Evolutionary conservation across 2,113 vertebrate genomes (phyloP).

Genomic region (Heteronetta atricapilla): DNA sequence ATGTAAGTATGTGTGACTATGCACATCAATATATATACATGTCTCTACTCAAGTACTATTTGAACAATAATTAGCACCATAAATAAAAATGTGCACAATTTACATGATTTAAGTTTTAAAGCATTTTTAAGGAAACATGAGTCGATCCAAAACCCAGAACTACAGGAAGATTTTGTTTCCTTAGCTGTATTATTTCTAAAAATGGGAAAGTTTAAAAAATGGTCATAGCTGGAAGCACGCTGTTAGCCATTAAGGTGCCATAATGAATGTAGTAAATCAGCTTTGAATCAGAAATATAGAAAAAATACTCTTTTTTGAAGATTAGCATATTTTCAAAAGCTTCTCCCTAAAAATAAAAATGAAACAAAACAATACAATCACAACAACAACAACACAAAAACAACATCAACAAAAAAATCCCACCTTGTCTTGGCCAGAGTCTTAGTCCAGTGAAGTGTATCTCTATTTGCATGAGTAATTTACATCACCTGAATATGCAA

Average conservation of each 20-base stretch:
- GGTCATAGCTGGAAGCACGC: slow-evolving; percentile 3
- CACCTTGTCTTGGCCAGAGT: neutral
- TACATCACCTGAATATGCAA: neutral
- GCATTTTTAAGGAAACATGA: neutral
- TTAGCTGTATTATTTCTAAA: neutral
- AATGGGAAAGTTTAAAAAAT: neutral
- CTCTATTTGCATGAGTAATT: neutral
- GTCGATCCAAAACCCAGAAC: neutral
- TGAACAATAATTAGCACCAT: neutral
- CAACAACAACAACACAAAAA: neutral
- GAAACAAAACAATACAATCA: neutral
- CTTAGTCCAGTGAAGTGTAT: neutral
- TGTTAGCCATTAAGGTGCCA: neutral
- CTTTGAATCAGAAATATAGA: neutral
- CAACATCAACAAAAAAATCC: neutral
- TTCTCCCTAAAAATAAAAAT: neutral
- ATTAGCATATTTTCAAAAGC: neutral
- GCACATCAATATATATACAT: too few species aligned
- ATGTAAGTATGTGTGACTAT: neutral
- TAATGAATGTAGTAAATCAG: slow-evolving; percentile 4
- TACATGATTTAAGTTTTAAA: neutral
- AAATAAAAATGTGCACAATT: neutral
- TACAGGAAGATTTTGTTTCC: neutral
- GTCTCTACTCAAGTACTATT: neutral
- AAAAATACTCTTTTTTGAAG: neutral